Evolutionary conservation across 1,140 invertebrate genomes (phyloP).

Genomic region (Papilio polyxenes): DNA sequence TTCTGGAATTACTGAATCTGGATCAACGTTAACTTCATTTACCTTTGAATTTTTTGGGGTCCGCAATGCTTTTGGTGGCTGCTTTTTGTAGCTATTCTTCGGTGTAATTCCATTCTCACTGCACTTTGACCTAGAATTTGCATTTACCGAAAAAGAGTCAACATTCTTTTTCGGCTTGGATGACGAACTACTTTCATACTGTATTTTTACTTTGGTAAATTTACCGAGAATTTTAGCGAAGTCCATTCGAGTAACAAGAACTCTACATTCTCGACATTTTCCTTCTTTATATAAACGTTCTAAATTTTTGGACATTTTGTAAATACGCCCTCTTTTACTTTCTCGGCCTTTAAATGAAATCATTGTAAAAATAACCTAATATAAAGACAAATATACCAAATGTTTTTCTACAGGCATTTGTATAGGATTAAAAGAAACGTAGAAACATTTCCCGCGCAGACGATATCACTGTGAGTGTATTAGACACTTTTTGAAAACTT

Average conservation of each 20-base stretch:
- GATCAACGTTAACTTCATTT: conserved; percentile 34
- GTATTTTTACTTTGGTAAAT: conserved; percentile 77
- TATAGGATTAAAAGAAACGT: conserved; percentile 55
- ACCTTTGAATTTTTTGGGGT: conserved; percentile 51
- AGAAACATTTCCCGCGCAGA: conserved; percentile 79
- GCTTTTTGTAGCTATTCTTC: conserved; percentile 60
- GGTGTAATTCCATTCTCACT: conserved; percentile 78
- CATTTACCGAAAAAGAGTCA: conserved; percentile 47
- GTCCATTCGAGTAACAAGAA: conserved; percentile 76
- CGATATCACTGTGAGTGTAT: conserved; percentile 50
- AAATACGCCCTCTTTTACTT: conserved; percentile 56
- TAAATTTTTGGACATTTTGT: conserved; percentile 63
- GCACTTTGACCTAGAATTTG: conserved; percentile 64
- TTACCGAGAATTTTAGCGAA: conserved; percentile 77
- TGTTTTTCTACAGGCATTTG: conserved; percentile 40
- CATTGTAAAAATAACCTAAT: conserved; percentile 50
- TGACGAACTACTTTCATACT: conserved; percentile 69
- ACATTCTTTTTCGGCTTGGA: conserved; percentile 57
- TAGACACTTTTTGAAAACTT: conserved; percentile 38
- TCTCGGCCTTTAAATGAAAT: conserved; percentile 66
- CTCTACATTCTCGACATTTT: conserved; percentile 75
- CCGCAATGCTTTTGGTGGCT: conserved; percentile 47
- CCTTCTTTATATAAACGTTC: conserved; percentile 73
- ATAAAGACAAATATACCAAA: conserved; percentile 28
- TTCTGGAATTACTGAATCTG: conserved; percentile 36